Conservation (phyloP, 1,140 invertebrate species). For the Cepaea nemoralis region DNA sequence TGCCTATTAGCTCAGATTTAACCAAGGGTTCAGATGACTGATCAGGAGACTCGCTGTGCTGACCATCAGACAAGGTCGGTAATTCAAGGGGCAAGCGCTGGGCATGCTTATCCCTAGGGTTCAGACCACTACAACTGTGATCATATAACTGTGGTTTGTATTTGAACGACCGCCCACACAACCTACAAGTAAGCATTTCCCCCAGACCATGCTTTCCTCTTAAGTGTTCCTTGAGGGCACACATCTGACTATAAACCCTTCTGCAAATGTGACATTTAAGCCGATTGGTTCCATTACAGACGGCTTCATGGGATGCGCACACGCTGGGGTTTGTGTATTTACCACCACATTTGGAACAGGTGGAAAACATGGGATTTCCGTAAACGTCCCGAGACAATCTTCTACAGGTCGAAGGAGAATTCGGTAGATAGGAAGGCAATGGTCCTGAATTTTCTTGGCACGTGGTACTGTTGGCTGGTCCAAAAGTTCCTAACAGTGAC, state of each 20-base stretch:
- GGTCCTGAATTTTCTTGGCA: not conserved
- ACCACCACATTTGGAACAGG: slow-evolving; percentile 38
- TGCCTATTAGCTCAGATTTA: not conserved
- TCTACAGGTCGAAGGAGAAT: not conserved
- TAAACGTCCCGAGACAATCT: slow-evolving; percentile 22
- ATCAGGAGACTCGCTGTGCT: not conserved
- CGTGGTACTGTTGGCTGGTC: not conserved
- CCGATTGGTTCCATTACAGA: slow-evolving; percentile 28
- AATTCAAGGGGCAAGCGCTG: not conserved
- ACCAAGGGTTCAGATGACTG: not conserved
- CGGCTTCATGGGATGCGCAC: slow-evolving; percentile 25
- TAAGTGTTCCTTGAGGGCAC: slow-evolving; percentile 46
- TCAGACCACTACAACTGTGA: slow-evolving; percentile 33
- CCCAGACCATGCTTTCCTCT: slow-evolving; percentile 45
- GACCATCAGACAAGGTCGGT: not conserved
- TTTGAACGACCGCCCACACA: slow-evolving; percentile 43
- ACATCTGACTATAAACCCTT: slow-evolving; percentile 42
- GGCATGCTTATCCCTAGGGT: not conserved
- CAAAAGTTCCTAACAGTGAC: not conserved
- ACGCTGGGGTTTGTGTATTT: slow-evolving; percentile 34
- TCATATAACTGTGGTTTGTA: slow-evolving; percentile 44
- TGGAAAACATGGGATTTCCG: slow-evolving; percentile 35
- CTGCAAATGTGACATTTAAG: slow-evolving; percentile 38
- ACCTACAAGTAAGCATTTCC: slow-evolving; percentile 33
- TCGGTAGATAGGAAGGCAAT: not conserved